phyloP scores from a whole-genome alignment of 1,140 invertebrate genomes.

The Delia radicum region DNA sequence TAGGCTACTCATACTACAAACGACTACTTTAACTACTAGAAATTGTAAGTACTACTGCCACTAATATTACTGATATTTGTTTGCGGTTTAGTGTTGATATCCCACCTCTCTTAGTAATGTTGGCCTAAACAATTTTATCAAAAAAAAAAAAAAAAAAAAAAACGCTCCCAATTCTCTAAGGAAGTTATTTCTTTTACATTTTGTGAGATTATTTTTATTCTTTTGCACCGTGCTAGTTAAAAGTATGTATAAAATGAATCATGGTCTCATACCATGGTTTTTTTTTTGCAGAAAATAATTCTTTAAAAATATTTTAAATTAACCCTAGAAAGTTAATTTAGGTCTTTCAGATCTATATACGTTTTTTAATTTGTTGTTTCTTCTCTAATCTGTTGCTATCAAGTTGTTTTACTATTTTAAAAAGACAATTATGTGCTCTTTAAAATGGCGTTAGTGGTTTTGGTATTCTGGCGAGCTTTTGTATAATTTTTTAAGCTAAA shows the following conservation, averaged over 20 bases:
- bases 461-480: no score
- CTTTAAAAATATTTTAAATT: background rate
- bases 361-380: no score
- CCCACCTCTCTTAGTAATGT: conserved; percentile 7
- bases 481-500: no score
- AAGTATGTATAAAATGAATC: conserved; percentile 7
- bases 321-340: background rate
- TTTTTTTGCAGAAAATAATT: background rate
- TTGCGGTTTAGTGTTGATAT: conserved; percentile 13
- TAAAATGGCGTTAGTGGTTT: no score
- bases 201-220: background rate
- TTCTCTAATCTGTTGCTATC: background rate
- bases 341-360: no score
- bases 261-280: background rate
- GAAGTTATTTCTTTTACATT: background rate
- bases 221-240: background rate
- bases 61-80: background rate
- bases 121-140: background rate
- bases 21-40: no score
- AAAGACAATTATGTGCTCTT: no score
- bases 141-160: background rate
- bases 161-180: conserved; percentile 19
- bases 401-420: background rate
- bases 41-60: background rate
- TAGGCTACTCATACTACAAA: background rate